A percentile compares a stretch with the other conserved stretches of the same genome.
Conservation (phyloP, 2,113 vertebrate species). For the Columba janthina region DNA sequence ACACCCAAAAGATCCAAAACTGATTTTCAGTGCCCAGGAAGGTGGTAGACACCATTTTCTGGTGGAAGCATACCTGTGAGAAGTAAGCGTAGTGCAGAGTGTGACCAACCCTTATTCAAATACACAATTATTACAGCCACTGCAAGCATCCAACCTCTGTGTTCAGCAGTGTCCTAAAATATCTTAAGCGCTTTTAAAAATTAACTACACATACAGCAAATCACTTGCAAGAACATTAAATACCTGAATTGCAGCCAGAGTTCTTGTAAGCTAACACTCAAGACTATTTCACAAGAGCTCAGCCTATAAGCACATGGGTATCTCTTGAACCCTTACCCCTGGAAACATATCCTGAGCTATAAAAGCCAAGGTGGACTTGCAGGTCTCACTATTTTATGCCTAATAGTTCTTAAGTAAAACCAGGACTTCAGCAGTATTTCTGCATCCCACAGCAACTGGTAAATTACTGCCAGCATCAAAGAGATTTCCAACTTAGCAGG, state of each 20-base stretch:
- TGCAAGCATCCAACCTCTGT: not conserved
- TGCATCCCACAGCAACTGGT: not conserved
- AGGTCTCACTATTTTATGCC: not conserved
- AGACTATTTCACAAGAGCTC: not conserved
- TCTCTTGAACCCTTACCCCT: not conserved
- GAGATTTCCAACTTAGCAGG: not conserved
- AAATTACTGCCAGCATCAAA: conserved; percentile 1
- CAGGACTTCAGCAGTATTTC: not conserved
- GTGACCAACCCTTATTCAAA: not conserved
- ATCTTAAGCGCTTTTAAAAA: not conserved
- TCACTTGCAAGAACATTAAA: not conserved
- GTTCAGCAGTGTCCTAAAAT: not conserved
- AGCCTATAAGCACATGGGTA: not conserved
- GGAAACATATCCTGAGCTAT: not conserved
- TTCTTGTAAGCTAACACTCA: not conserved
- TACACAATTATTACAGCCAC: not conserved
- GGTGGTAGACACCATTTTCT: not conserved
- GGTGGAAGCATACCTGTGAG: not conserved
- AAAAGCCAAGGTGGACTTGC: not conserved
- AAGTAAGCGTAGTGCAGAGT: not conserved
- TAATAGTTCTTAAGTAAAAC: not conserved
- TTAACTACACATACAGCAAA: not conserved
- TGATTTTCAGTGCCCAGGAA: not conserved
- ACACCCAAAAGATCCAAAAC: not conserved
- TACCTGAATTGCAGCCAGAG: not conserved